Conservation (phyloP, 1,140 invertebrate species). For the Bombus pascuorum region DNA sequence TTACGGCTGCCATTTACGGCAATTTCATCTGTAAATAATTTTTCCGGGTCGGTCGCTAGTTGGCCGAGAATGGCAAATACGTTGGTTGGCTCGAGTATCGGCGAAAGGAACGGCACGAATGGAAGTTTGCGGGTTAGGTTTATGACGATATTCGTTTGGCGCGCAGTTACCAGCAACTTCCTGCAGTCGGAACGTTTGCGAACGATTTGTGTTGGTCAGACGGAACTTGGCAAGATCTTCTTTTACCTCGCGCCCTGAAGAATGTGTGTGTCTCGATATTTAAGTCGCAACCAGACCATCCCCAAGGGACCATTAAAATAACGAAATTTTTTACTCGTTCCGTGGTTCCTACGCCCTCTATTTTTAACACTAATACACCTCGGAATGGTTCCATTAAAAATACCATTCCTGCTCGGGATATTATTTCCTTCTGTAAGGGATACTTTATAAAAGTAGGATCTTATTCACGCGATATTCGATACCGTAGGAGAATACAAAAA, state of each 20-base stretch:
- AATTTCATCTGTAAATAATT: constrained; percentile 16
- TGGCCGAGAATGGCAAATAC: constrained; percentile 4
- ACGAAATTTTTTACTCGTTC: not conserved
- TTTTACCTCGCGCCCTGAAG: not conserved
- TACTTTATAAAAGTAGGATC: not conserved
- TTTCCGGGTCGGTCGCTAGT: not conserved
- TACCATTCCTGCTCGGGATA: not conserved
- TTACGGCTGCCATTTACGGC: not conserved
- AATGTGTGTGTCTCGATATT: not conserved
- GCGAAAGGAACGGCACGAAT: constrained; percentile 10
- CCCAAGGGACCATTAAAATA: not conserved
- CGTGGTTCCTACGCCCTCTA: not conserved
- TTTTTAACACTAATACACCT: not conserved
- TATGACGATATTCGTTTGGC: constrained; percentile 40
- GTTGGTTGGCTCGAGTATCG: not conserved
- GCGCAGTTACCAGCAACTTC: constrained; percentile 17
- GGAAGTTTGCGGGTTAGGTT: constrained; percentile 28
- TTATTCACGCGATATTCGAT: not conserved
- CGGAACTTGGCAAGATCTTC: constrained; percentile 22
- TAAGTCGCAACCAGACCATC: not conserved
- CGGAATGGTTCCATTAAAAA: not conserved
- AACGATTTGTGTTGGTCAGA: constrained; percentile 18
- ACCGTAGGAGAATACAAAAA: not conserved
- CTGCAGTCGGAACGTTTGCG: not conserved
- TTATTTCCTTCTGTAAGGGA: not conserved